Conservation (phyloP, 2,888 invertebrate species). For the Nephrotoma appendiculata region DNA sequence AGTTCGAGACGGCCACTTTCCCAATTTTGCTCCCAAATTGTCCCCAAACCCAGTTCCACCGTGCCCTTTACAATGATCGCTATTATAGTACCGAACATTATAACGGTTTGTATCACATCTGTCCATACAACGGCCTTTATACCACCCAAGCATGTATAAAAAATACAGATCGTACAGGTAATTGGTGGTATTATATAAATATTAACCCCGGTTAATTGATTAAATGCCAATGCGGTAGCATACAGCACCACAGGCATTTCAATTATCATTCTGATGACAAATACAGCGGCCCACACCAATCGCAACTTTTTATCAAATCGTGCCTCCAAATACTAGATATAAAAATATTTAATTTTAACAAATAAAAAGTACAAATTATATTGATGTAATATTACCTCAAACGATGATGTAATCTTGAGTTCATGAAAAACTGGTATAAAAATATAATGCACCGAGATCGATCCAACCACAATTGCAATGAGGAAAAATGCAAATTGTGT, state of each 20-base stretch:
- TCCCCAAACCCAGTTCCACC: not conserved
- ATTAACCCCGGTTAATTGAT: not conserved
- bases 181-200: not conserved
- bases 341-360: not conserved
- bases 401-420: not conserved
- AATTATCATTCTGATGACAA: not conserved
- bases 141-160: not conserved
- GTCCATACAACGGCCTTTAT: not conserved
- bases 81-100: not conserved
- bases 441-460: conserved; percentile 35
- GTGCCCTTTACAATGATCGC: not conserved
- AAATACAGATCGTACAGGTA: not conserved
- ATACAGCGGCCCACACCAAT: not conserved
- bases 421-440: not conserved
- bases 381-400: not conserved
- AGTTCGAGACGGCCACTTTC: not conserved
- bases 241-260: not conserved
- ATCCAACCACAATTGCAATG: conserved; percentile 25
- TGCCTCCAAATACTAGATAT: not conserved
- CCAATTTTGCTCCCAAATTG: not conserved
- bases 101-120: not conserved
- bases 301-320: not conserved
- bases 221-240: not conserved
- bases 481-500: conserved; percentile 42
- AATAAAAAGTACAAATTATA: not conserved